Evolutionary conservation across 2,888 invertebrate genomes (phyloP), one percentile per base, ranked within the genome.

Genomic region (Drosophila picticornis): DNA sequence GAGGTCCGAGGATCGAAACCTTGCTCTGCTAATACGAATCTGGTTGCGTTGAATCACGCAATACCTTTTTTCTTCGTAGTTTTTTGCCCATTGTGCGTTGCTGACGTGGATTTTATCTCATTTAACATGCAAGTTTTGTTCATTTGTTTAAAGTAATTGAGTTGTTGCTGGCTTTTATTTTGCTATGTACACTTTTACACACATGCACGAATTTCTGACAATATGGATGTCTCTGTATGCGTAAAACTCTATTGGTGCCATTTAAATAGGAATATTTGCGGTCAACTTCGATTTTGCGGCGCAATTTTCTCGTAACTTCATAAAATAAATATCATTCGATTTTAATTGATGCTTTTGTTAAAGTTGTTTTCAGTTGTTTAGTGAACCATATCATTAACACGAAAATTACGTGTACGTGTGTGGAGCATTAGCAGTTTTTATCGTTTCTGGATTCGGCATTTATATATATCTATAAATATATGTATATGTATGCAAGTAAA

Each of bases 121-220:
- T 72, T 67, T 68, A 43, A 46, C 56, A 58, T 64, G 51, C 56
- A 63, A 73, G 58, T 58, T 71, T 72, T 66, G 67, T 58, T 70
- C 69, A 67, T 87, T 80, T 85, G 84, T 84, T 84, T 77, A 72
- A 84, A 82, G 80, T 88, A 87, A 91, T 88, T 83, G 80, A 85
- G 80, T 78, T 91, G 88, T 79, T 77, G 73, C 29, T 71, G 67
- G 67, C 80, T 83, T 86, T 83, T 77, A 80, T 83, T 79, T 50
- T 25, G n/a, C 55, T 27, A 40, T 32, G 29, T 29, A 22, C 55
- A 50, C 25, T 27, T 29, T 29, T 22, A 0, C 36, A 27, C 38
- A 50, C 25, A 50, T 76, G 72, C 36, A 52, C 16, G 40, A 22
- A 22, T 72, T 10, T 60, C 7, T 29, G 38, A 43, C 10, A n/a